phyloP scores from a whole-genome alignment of 2,113 vertebrate species.

The Danionella cerebrum region DNA sequence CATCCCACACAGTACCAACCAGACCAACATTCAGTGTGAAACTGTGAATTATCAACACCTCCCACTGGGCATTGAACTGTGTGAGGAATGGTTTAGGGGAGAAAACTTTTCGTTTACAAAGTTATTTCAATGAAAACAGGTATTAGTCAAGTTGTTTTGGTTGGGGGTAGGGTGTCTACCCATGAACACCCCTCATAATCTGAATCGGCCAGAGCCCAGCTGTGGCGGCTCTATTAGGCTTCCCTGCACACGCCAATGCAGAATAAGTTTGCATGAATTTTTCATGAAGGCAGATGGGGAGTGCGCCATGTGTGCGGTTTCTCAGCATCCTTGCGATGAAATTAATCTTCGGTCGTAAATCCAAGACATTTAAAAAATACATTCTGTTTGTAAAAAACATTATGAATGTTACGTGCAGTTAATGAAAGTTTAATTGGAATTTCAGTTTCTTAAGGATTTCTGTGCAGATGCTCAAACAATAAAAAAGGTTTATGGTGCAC shows the following conservation, averaged over 20 bases:
- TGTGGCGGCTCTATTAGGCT: conserved; percentile 32
- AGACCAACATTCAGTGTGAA: not conserved
- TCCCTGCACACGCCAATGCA: not conserved
- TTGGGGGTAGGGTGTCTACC: too few relatives aligned
- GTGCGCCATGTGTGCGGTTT: not conserved
- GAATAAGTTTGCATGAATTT: conserved; percentile 56
- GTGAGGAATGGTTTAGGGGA: conserved; percentile 16
- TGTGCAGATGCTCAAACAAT: too few relatives aligned
- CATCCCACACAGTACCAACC: not conserved
- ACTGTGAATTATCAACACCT: not conserved
- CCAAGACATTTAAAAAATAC: not conserved
- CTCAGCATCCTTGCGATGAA: not conserved
- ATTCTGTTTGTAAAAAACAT: too few relatives aligned
- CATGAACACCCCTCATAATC: not conserved
- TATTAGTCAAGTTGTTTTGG: too few relatives aligned
- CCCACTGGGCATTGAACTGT: not conserved
- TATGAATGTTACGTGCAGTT: not conserved
- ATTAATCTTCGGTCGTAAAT: too few relatives aligned
- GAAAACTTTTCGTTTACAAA: conserved; percentile 15
- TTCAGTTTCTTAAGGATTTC: too few relatives aligned
- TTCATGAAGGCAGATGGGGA: conserved; percentile 63
- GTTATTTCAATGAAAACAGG: too few relatives aligned
- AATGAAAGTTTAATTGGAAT: not conserved
- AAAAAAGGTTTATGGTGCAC: too few relatives aligned
- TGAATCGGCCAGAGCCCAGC: conserved; percentile 18